phyloP scores from a whole-genome alignment of 2,797 vertebrate genomes.

The Amphiprion clarkii region DNA sequence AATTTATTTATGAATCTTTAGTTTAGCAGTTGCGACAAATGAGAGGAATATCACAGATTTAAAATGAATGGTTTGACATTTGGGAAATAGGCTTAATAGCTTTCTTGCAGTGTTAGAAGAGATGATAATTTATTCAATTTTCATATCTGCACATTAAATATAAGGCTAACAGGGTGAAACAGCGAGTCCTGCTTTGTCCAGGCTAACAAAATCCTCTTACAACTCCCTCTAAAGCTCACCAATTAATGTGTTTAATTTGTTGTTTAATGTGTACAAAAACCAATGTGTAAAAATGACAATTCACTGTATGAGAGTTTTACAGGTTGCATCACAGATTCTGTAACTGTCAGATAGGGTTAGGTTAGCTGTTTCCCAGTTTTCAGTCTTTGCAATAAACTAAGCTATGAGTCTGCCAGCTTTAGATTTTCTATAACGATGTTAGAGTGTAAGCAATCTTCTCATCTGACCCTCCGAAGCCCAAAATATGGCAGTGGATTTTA shows the following conservation, averaged over 20 bases:
- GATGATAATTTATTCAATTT: background rate
- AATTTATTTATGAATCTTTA: background rate
- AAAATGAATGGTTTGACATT: background rate
- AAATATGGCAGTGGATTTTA: too few relatives aligned
- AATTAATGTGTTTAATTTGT: background rate
- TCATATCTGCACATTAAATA: background rate
- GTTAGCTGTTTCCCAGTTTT: too few relatives aligned
- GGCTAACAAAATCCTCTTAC: background rate
- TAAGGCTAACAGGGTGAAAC: background rate
- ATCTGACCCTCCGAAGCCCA: too few relatives aligned
- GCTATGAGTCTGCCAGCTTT: too few relatives aligned
- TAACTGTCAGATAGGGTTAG: too few relatives aligned
- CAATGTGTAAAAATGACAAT: too few relatives aligned
- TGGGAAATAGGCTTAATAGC: background rate
- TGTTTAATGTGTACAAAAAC: background rate
- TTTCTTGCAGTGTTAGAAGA: background rate
- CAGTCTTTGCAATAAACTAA: too few relatives aligned
- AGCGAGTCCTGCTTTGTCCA: background rate
- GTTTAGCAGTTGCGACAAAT: background rate
- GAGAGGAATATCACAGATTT: background rate
- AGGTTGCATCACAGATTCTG: too few relatives aligned
- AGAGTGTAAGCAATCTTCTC: too few relatives aligned
- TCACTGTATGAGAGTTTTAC: too few relatives aligned
- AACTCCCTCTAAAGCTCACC: background rate
- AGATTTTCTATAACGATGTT: too few relatives aligned